phyloP scores from a whole-genome alignment of 2,113 vertebrate species.

The Motacilla tschutschensis region DNA sequence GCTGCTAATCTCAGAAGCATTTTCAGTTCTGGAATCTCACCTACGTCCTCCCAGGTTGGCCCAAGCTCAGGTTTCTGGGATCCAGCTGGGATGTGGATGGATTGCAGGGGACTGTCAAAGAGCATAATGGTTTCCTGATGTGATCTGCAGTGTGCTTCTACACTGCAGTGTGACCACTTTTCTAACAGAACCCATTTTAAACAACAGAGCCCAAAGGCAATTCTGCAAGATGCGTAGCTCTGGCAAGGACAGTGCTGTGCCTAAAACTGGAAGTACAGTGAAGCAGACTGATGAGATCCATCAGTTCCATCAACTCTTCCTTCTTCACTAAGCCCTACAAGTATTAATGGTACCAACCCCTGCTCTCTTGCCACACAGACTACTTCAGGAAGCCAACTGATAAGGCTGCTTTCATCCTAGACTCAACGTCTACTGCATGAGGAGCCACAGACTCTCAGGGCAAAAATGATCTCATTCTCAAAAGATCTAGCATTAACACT shows the following conservation, averaged over 20 bases:
- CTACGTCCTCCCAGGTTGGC: neutral
- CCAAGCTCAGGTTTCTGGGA: neutral
- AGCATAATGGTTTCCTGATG: neutral
- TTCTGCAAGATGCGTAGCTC: neutral
- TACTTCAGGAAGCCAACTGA: neutral
- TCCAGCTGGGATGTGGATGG: neutral
- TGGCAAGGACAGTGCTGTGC: rapidly evolving
- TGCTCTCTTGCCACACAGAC: neutral
- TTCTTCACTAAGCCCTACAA: neutral
- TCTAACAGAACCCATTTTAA: neutral
- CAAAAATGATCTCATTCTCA: neutral
- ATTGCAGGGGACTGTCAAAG: neutral
- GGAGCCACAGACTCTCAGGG: neutral
- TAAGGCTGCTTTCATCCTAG: neutral
- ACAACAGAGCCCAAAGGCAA: neutral
- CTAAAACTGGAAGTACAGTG: neutral
- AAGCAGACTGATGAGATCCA: neutral
- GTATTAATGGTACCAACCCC: neutral
- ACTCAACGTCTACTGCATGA: neutral
- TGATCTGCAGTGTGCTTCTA: neutral
- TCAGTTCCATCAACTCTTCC: neutral
- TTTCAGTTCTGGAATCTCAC: neutral
- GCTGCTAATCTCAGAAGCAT: neutral
- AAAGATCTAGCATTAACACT: slow-evolving; percentile 23
- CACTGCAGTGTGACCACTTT: neutral